Evolutionary conservation across 2,113 vertebrate genomes (phyloP).

Genomic region (Lycaon pictus): DNA sequence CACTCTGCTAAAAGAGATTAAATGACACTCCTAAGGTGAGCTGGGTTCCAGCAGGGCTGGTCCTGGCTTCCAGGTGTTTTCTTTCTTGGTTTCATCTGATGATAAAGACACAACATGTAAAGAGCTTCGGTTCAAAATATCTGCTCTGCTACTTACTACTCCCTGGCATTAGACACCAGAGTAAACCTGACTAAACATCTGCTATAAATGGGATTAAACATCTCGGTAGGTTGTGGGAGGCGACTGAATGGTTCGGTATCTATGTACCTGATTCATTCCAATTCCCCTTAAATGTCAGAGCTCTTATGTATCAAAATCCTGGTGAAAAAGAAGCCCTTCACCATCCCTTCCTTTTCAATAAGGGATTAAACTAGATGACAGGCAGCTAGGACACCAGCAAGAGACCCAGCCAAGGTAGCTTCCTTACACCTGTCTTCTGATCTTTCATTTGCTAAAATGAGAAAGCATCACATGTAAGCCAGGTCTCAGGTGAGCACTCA

Average conservation of each 20-base stretch:
- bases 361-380: neutral
- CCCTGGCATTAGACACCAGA: neutral
- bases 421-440: neutral
- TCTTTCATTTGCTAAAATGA: neutral
- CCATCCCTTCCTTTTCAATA: neutral
- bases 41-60: neutral
- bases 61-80: neutral
- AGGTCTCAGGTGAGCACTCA: no score
- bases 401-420: neutral
- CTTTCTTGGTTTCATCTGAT: neutral
- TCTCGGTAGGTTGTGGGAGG: neutral
- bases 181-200: neutral
- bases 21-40: neutral
- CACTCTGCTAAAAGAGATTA: neutral
- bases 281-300: neutral
- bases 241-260: neutral
- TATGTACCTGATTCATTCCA: neutral
- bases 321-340: neutral
- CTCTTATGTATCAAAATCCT: neutral
- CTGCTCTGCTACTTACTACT: neutral
- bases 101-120: neutral
- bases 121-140: neutral
- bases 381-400: fast-evolving
- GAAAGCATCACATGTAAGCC: neutral
- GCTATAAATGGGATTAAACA: neutral